Conservation (phyloP, 2,888 invertebrate genomes). For the Orgyia antiqua region DNA sequence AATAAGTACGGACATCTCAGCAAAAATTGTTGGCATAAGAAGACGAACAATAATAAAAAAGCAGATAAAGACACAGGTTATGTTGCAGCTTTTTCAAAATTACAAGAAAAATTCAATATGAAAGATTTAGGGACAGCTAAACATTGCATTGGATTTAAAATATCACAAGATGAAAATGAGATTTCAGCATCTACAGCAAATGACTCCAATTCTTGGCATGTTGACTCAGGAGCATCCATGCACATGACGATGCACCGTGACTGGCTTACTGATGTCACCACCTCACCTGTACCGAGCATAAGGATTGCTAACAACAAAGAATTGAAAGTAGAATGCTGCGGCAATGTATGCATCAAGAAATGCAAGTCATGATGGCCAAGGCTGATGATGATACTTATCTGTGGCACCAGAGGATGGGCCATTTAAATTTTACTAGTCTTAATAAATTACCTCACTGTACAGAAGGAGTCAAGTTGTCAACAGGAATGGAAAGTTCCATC, state of each 20-base stretch:
- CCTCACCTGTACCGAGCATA: conserved; percentile 13
- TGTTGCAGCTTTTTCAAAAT: no score
- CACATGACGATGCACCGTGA: conserved; percentile 23
- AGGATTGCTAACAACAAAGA: conserved; percentile 15
- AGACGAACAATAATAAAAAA: not conserved
- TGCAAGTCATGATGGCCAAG: no score
- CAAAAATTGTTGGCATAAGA: conserved; percentile 30
- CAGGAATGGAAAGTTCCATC: not conserved
- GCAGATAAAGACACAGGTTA: no score
- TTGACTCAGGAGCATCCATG: conserved; percentile 24
- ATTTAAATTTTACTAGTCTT: conserved; percentile 5
- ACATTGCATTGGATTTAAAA: no score
- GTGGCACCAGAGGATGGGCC: conserved; percentile 1
- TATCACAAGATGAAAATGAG: no score
- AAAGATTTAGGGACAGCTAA: not conserved
- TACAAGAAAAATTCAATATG: no score
- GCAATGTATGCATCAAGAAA: no score
- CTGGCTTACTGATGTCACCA: conserved; percentile 12
- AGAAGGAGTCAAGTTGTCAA: not conserved
- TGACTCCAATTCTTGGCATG: not conserved
- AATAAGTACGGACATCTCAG: conserved; percentile 12
- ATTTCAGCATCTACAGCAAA: not conserved
- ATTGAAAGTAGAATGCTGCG: conserved; percentile 6
- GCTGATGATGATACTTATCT: conserved; percentile 2
- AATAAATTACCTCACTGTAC: not conserved